phyloP scores from a whole-genome alignment of 2,113 vertebrate species.

The Phalacrocorax aristotelis region DNA sequence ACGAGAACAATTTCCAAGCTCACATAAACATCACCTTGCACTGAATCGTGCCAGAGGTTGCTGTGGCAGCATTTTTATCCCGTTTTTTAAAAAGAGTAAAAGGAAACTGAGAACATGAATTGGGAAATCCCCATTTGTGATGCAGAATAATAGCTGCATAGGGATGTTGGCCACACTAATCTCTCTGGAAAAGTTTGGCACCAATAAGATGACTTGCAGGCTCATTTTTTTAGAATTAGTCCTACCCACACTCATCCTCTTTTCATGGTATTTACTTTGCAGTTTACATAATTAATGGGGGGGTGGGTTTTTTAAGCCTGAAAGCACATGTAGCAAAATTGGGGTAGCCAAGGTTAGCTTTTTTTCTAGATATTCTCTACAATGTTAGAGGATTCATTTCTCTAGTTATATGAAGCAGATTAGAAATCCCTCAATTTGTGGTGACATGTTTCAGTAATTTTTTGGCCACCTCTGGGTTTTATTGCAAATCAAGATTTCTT shows the following conservation, averaged over 20 bases:
- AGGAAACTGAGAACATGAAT: background rate
- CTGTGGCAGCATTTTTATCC: background rate
- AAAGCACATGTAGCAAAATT: background rate
- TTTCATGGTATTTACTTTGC: background rate
- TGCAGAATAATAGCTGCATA: accelerated
- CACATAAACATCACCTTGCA: background rate
- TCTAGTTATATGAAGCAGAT: background rate
- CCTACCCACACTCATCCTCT: background rate
- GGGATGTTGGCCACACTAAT: background rate
- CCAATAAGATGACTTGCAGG: background rate
- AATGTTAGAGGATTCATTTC: background rate
- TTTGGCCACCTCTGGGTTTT: constrained; percentile 3
- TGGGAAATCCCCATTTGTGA: background rate
- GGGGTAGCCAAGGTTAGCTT: background rate
- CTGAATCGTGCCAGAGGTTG: background rate
- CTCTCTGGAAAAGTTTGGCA: background rate
- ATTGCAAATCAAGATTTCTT: background rate
- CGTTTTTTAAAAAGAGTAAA: background rate
- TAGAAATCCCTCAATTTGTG: background rate
- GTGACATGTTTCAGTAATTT: background rate
- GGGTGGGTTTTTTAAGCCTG: background rate
- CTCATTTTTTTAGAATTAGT: background rate
- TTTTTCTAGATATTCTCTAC: background rate
- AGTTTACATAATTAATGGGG: background rate
- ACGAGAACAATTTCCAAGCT: background rate